Base-by-base conservation (phyloP, 2,888 invertebrate genomes). In the Drosophila histrio region DNA sequence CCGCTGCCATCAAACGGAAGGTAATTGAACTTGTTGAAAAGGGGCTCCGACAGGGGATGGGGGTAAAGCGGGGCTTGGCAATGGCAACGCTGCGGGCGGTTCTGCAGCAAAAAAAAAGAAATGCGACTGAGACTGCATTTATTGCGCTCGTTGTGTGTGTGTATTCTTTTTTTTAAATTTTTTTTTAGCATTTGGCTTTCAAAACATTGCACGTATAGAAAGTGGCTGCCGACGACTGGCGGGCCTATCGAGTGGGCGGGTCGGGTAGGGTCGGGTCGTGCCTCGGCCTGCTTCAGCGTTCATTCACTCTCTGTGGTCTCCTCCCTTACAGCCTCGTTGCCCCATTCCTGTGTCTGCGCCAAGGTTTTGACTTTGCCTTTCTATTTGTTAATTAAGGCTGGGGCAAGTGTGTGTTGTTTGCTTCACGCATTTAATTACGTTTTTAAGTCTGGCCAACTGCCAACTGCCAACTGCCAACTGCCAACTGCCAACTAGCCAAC, bases 1-100 rank as follows among this genome's bases (percentile, higher is more conserved):
- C 93, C 95, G 79, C 92, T 96, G 82, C 95, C 95, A 83, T 94
- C 92, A 84, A 92, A 92, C 89, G 92, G 92, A 91, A 92, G 92
- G 92, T 92, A 92, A 91, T 90, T 91, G 90, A 91, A 91, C 92
- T 91, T 89, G 86, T 88, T 88, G 82, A 89, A 84, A 85, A 70
- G 60, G 34, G 52, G 61, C 53, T 41, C 62, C 22, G 22, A 26
- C 15, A 26, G 32, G 24, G 30, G 13, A 1, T 8, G 28, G 41
- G 24, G 28, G 36, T 13, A 2, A 30, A 28, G 49, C 22, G 63
- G 52, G 44, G 59, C 64, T 50, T 65, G 66, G 70, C 77, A 75
- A 82, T 79, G 79, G 64, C 79, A 80, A 67, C 81, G 75, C 82
- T 69, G 82, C 82, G 70, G 79, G 87, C 52, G 57, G 67, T 47